Base-by-base conservation (phyloP, 2,888 invertebrate genomes). In the Syrphus vitripennis region DNA sequence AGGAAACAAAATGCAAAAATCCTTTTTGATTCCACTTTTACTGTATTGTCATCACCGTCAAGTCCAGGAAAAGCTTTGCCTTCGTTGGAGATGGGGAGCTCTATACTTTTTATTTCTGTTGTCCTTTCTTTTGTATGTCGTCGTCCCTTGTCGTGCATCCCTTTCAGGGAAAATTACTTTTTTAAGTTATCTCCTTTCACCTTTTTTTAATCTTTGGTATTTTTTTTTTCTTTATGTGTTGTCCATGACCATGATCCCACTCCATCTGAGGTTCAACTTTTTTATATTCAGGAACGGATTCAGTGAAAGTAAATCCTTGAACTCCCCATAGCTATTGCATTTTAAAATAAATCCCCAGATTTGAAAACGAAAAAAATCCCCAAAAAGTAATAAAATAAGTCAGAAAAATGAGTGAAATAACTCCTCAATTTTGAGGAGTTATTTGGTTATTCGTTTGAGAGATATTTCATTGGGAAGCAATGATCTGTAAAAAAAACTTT, bases 1-100 rank as follows among this genome's bases (percentile, higher is more conserved):
- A 16, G 63, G 70, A 79, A 83, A 71, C 71, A 67, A 70, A 55
- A 83, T 83, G 77, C 77, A 80, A 84, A 80, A 84, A 76, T 84
- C 84, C 71, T 71, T 80, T 75, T 48, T 71, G 75, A 75, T 80
- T 84, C 55, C 31, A 72, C 59, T 69, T 70, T 70, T 78, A 29
- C 34, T 65, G 75, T 74, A 50, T 50, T 67, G 67, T 67, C 67
- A 48, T 34, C 67, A 37, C 67, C 67, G 83, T 77, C 69, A 69
- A 29, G 40, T 40, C 37, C 29, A 45, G 61, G 71, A 69, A 78
- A 48, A 63, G 19, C 67, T 72, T 34, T 81, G 67, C 50, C 67
- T 67, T 72, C 29, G 19, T 75, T 37, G 31, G 50, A 34, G 0
- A 31, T 67, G 69, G 24, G 42, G 50, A 59, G 45, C 14, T 24